Percentiles rank a stretch among this genome's conserved stretches.
Conservation (phyloP, 2,113 vertebrate genomes). For the Tyrannus savana region DNA sequence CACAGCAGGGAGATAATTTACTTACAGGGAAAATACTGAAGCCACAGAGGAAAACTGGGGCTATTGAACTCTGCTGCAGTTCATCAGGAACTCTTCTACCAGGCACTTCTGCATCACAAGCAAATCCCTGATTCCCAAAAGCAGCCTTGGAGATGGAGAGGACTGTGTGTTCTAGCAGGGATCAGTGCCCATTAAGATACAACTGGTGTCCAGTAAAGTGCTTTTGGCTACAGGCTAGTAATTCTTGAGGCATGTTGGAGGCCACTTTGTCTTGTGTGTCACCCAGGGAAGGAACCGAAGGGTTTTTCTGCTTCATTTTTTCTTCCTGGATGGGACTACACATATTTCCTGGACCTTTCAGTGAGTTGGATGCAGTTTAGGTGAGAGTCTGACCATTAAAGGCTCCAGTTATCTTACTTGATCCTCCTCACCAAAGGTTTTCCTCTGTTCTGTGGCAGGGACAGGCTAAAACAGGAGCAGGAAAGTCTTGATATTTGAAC, state of each 20-base stretch:
- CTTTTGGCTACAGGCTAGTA: constrained; percentile 14
- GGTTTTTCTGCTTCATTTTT: neutral
- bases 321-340: neutral
- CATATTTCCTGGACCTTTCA: neutral
- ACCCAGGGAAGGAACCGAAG: neutral
- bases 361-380: neutral
- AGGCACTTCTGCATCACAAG: neutral
- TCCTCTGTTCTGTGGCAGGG: neutral
- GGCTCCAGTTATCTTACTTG: neutral
- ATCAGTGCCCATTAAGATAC: constrained; percentile 4
- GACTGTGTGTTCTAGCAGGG: neutral
- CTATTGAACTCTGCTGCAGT: constrained; percentile 11
- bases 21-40: constrained; percentile 23
- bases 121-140: neutral
- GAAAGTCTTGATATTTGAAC: neutral
- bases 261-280: neutral
- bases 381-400: neutral
- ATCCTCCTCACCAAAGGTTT: neutral
- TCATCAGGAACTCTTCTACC: neutral
- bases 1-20: constrained; percentile 3
- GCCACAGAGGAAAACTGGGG: constrained; percentile 10
- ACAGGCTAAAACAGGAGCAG: neutral
- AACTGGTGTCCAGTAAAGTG: constrained; percentile 8
- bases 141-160: neutral
- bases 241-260: constrained; percentile 6